These are phyloP conservation scores for Larimichthys crocea DNA, from an alignment of 2,113 vertebrate species.

Conservation along the genomic window DNA sequence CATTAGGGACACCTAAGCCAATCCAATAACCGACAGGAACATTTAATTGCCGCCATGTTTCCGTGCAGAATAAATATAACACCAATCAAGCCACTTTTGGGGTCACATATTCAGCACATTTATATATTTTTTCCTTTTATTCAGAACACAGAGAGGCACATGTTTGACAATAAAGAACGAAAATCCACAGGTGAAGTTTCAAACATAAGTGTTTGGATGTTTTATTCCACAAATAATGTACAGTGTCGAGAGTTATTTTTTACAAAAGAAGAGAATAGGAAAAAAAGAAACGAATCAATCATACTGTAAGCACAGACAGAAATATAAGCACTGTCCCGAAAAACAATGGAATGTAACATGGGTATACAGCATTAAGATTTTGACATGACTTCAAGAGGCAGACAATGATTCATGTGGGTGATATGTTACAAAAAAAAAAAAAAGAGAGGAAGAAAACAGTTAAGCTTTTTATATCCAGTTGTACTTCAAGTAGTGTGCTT, in stretches of 20 bases:
- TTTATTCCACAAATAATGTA: constrained; percentile 85
- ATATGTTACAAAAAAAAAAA: constrained; percentile 66
- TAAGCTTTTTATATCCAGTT: constrained; percentile 55
- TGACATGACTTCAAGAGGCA: constrained; percentile 72
- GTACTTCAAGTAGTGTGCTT: constrained; percentile 76
- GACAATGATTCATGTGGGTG: constrained; percentile 79
- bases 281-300: constrained; percentile 65
- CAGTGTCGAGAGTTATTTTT: constrained; percentile 66
- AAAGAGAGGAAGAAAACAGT: not conserved
- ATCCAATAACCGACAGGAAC: constrained; percentile 18
- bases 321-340: constrained; percentile 71
- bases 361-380: constrained; percentile 71
- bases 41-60: constrained; percentile 13
- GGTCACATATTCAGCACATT: constrained; percentile 31
- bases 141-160: constrained; percentile 55
- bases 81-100: not conserved
- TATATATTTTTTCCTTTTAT: constrained; percentile 33
- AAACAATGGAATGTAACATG: constrained; percentile 79
- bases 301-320: constrained; percentile 70
- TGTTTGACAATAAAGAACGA: constrained; percentile 78
- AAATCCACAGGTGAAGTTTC: constrained; percentile 82
- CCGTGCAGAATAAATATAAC: not conserved
- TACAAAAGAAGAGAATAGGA: constrained; percentile 74
- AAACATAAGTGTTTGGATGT: constrained; percentile 81
- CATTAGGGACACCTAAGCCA: constrained; percentile 3